Conservation (phyloP, 64 coral and sea anemone genomes). For the Actinia tenebrosa region DNA sequence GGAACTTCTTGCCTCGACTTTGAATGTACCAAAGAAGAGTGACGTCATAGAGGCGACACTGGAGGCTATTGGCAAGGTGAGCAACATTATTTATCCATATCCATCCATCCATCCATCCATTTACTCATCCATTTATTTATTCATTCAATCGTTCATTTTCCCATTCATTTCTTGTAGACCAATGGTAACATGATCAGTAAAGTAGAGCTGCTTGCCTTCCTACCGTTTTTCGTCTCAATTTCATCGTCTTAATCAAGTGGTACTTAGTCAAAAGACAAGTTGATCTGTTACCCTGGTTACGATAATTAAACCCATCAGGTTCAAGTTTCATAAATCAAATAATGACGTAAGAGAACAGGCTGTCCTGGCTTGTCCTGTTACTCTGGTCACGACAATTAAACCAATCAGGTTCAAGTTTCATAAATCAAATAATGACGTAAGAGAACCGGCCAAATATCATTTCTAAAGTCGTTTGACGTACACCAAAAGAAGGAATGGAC, state of each 20-base stretch:
- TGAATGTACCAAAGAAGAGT: neutral
- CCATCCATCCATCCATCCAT: neutral
- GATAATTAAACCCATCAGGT: neutral
- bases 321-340: neutral
- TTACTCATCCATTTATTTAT: neutral
- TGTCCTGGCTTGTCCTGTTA: neutral
- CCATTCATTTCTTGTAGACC: neutral
- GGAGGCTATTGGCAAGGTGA: neutral
- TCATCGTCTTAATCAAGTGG: neutral
- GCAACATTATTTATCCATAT: neutral
- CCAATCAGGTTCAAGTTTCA: neutral
- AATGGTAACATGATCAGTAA: slow-evolving; percentile 16
- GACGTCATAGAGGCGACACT: neutral
- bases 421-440: neutral
- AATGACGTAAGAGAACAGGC: neutral
- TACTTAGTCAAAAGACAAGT: neutral
- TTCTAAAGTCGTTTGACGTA: neutral
- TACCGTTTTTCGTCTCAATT: slow-evolving; percentile 12
- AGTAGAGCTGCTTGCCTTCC: slow-evolving; percentile 27
- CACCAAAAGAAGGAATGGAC: neutral
- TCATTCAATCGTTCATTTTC: neutral
- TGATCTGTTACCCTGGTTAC: neutral
- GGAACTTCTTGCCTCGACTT: neutral
- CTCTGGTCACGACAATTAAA: neutral
- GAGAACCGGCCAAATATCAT: neutral